Evolutionary conservation across 2,888 invertebrate genomes (phyloP).

Genomic region (Halictus ligatus): DNA sequence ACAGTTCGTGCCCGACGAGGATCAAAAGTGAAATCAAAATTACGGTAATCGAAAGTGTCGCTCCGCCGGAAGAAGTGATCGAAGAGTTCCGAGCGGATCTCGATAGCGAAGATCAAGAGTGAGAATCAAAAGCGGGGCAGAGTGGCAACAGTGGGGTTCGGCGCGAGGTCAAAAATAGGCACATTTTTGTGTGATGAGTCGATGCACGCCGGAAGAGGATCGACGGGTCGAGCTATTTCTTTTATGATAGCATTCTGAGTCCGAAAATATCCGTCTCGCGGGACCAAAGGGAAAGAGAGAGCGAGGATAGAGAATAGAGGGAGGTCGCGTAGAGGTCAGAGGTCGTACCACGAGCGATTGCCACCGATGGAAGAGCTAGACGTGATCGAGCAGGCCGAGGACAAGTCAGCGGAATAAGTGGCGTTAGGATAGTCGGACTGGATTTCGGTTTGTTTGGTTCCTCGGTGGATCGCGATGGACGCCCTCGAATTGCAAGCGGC

Average conservation of each 20-base stretch:
- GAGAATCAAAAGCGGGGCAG: neutral
- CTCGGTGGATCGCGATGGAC: conserved; percentile 73
- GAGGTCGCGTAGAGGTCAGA: neutral
- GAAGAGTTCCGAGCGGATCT: neutral
- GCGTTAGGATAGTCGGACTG: neutral
- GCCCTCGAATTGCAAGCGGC: conserved; percentile 82
- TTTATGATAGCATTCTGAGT: conserved; percentile 25
- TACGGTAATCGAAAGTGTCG: neutral
- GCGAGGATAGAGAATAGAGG: too few species aligned
- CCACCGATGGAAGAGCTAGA: conserved; percentile 45
- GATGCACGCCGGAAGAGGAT: conserved; percentile 35
- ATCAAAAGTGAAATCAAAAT: conserved; percentile 18
- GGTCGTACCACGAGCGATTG: neutral
- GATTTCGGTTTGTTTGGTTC: conserved; percentile 9
- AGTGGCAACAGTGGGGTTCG: neutral
- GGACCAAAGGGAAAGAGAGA: conserved; percentile 6
- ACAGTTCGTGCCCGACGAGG: neutral
- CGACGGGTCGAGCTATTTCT: conserved; percentile 40
- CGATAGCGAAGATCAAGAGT: neutral
- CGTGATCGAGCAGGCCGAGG: conserved; percentile 20
- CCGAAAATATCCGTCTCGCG: conserved; percentile 30
- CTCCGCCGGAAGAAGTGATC: neutral
- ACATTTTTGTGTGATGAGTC: conserved; percentile 64
- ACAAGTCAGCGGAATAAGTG: conserved; percentile 33
- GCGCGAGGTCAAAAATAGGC: conserved; percentile 29